Evolutionary conservation across 2,888 invertebrate species (phyloP), one percentile per base, ranked within the genome.

Genomic region (Eledone cirrhosa): DNA sequence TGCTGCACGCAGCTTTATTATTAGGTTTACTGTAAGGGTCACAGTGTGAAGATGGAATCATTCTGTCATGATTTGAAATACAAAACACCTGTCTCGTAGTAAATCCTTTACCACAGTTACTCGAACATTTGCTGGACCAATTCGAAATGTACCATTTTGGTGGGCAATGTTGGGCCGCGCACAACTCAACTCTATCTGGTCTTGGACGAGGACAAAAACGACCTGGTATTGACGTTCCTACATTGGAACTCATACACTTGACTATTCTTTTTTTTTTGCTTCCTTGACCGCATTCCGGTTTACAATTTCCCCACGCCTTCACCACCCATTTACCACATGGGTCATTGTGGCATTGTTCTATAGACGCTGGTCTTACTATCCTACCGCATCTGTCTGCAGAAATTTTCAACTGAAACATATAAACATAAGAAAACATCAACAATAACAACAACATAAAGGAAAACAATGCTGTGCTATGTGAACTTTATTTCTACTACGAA

Each of bases 311-410:
- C 78, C 78, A 78, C 14, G n/a, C n/a, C 31, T 67, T 67, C 3
- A 59, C 74, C 24, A 53, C 16, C 78, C 78, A 78, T 74, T 53
- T 33, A 1, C 48, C 74, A 53, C 78, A 78, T 5, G 78, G 78
- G 27, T 78, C 72, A 74, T 74, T 78, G 2, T 74, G 67, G 33
- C 78, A 78, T 53, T 78, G 78, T 31, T 72, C 72, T 27, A 78
- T 53, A 22, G 48, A 53, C 16, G 78, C 78, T 59, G 78, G 78
- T 14, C 67, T 69, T 16, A 33, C 29, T 31, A 13, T 27, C 22
- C 48, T 72, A 33, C 48, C 53, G 33, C 78, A 78, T 14, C 65
- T 48, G 5, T 69, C 69, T 1, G 78, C 78, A 1, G 78, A 78
- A 22, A 78, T 53, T 41, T 72, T 72, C 72, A 72, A 22, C 72